Conservation (phyloP, 2,888 invertebrate genomes). For the Cerastoderma edule region DNA sequence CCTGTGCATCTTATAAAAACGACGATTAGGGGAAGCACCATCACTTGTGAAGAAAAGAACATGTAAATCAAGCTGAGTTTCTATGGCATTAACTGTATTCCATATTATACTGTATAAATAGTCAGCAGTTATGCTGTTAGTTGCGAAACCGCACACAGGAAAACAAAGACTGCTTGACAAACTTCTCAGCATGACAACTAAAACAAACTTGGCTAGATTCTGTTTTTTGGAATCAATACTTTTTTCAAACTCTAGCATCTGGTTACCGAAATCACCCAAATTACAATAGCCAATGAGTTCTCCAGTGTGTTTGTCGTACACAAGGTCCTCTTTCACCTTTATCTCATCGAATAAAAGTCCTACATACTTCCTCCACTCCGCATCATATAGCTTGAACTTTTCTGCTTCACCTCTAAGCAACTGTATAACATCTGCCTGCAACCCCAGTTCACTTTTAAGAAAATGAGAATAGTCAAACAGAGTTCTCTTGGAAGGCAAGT, state of each 20-base stretch:
- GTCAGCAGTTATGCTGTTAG: constrained; percentile 9
- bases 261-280: constrained; percentile 11
- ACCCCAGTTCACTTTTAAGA: constrained; percentile 1
- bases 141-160: constrained; percentile 15
- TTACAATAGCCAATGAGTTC: constrained; percentile 29
- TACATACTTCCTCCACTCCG: constrained; percentile 9
- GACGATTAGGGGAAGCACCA: constrained; percentile 13
- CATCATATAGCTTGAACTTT: constrained; percentile 12
- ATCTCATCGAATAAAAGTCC: constrained; percentile 32
- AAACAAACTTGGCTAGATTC: neutral
- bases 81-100: neutral
- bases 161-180: neutral
- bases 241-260: constrained; percentile 13
- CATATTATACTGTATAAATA: constrained; percentile 7
- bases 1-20: constrained; percentile 13
- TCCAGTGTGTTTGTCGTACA: constrained; percentile 31
- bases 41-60: constrained; percentile 22
- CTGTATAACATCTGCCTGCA: constrained; percentile 13
- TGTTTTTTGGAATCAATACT: neutral
- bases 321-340: constrained; percentile 24
- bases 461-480: constrained; percentile 31
- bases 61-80: neutral
- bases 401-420: neutral
- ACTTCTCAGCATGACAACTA: constrained; percentile 1
- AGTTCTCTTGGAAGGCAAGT: constrained; percentile 14